These are phyloP conservation scores for Nannospalax galili DNA, from an alignment of 2,113 vertebrate species.

Conservation along the genomic window DNA sequence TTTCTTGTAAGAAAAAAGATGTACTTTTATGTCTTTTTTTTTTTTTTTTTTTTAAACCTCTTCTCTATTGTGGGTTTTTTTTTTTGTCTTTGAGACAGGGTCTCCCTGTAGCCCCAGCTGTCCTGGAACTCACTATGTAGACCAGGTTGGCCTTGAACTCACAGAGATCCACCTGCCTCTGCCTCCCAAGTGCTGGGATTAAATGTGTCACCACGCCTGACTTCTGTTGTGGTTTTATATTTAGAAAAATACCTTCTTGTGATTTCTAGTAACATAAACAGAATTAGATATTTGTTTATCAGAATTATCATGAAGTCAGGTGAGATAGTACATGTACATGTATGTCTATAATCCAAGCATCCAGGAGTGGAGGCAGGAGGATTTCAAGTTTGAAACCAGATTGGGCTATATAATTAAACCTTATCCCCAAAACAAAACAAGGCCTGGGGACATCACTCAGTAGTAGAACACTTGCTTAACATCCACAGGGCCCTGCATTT, in stretches of 20 bases:
- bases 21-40: background rate
- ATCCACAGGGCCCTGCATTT: background rate
- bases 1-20: background rate
- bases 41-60: too few relatives aligned
- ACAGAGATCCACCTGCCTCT: too few relatives aligned
- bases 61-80: too few relatives aligned
- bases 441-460: background rate
- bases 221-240: background rate
- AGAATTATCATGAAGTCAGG: background rate
- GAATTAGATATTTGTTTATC: constrained; percentile 28
- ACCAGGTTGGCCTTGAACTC: too few relatives aligned
- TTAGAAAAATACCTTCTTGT: constrained; percentile 28
- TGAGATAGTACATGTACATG: background rate
- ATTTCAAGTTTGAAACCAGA: background rate
- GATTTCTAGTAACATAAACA: constrained; percentile 45
- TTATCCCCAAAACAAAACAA: background rate
- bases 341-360: background rate
- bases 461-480: background rate
- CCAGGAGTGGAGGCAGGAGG: background rate
- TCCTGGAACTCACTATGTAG: too few relatives aligned
- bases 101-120: too few relatives aligned
- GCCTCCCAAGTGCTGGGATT: too few relatives aligned
- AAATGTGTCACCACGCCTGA: background rate
- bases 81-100: too few relatives aligned
- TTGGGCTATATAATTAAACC: background rate